phyloP scores from a whole-genome alignment of 1,140 invertebrate genomes.

The Pollicipes pollicipes region DNA sequence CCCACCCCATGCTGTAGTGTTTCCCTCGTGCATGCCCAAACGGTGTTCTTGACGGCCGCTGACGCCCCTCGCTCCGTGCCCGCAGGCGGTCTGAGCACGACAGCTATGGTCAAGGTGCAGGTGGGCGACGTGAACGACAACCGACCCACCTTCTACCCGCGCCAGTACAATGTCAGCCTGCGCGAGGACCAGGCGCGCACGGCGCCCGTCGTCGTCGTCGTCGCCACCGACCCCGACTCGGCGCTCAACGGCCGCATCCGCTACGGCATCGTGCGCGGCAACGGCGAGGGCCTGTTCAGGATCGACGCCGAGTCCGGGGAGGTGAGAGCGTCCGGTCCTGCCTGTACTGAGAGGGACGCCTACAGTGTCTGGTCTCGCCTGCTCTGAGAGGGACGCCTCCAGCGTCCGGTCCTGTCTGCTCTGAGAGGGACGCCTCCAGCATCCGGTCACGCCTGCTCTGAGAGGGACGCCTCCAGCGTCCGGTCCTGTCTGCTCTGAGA shows the following conservation, averaged over 20 bases:
- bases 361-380: too few relatives aligned
- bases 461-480: too few relatives aligned
- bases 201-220: constrained; percentile 45
- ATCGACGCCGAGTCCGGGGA: constrained; percentile 64
- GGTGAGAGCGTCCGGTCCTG: constrained; percentile 26
- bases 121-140: constrained; percentile 89
- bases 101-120: constrained; percentile 77
- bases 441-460: too few relatives aligned
- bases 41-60: too few relatives aligned
- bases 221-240: constrained; percentile 69
- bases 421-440: too few relatives aligned
- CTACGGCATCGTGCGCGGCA: constrained; percentile 62
- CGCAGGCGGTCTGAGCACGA: constrained; percentile 81
- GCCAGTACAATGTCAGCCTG: constrained; percentile 70
- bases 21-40: too few relatives aligned
- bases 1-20: too few relatives aligned
- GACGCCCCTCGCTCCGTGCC: too few relatives aligned
- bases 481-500: too few relatives aligned
- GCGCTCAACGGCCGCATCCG: constrained; percentile 58
- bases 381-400: too few relatives aligned
- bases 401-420: too few relatives aligned
- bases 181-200: constrained; percentile 33
- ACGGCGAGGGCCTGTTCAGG: constrained; percentile 61
- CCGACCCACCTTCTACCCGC: constrained; percentile 64
- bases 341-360: too few relatives aligned